Conservation (phyloP, 2,888 invertebrate genomes). For the Chouioia cunea region DNA sequence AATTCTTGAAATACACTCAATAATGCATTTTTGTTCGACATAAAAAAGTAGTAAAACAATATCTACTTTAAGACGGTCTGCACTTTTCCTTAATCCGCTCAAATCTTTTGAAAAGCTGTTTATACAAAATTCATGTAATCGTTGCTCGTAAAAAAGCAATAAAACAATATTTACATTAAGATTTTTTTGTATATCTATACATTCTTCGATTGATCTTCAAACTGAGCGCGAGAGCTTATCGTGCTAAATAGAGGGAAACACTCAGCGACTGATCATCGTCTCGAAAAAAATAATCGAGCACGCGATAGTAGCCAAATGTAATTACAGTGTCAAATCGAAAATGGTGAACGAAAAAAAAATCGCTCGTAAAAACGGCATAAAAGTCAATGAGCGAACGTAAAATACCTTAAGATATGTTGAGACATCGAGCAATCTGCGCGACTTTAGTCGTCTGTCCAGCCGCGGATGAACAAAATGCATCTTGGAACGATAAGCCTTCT, state of each 20-base stretch:
- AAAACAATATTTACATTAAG: not conserved
- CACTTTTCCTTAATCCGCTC: no score
- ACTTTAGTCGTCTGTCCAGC: slow-evolving; percentile 7
- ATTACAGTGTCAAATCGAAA: slow-evolving; percentile 45
- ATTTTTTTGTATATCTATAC: no score
- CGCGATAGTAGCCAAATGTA: slow-evolving; percentile 41
- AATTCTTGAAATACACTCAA: not conserved
- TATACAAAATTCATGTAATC: no score
- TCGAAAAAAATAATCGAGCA: not conserved
- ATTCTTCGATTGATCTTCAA: not conserved
- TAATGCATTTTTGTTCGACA: not conserved
- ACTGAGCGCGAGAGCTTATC: slow-evolving; percentile 32
- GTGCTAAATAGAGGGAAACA: slow-evolving; percentile 31
- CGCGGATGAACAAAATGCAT: slow-evolving; percentile 2
- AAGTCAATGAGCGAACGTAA: slow-evolving; percentile 44
- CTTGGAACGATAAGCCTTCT: slow-evolving; percentile 18
- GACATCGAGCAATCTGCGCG: slow-evolving; percentile 17
- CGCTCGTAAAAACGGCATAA: slow-evolving; percentile 43
- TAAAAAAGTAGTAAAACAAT: slow-evolving; percentile 28
- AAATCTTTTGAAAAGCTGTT: no score
- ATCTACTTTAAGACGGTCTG: not conserved
- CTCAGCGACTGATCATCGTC: slow-evolving; percentile 2
- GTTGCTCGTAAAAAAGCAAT: slow-evolving; percentile 5
- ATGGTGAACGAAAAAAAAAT: slow-evolving; percentile 36
- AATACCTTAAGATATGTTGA: slow-evolving; percentile 42